These are phyloP conservation scores for Dreissena polymorpha DNA, from an alignment of 1,140 invertebrate genomes.

Conservation along the genomic window DNA sequence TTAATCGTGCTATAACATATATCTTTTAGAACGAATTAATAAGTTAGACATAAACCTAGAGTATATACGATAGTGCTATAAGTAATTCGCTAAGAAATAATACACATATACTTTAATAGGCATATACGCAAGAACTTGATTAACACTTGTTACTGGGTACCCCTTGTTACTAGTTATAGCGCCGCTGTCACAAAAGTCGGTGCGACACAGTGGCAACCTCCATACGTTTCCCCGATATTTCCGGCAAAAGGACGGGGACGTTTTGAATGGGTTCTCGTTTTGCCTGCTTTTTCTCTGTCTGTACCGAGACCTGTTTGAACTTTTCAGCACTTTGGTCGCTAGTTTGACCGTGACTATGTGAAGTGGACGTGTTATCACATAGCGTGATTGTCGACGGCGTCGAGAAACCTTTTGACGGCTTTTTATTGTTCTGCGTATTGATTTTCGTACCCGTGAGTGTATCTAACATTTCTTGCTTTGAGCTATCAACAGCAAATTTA, in stretches of 20 bases:
- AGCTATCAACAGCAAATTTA: slow-evolving; percentile 59
- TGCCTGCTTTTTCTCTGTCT: slow-evolving; percentile 36
- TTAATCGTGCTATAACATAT: too few relatives aligned
- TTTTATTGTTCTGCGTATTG: slow-evolving; percentile 50
- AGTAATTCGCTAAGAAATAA: too few relatives aligned
- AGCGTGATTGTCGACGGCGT: slow-evolving; percentile 52
- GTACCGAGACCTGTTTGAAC: slow-evolving; percentile 9
- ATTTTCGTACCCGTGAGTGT: slow-evolving; percentile 62
- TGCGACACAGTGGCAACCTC: slow-evolving; percentile 59
- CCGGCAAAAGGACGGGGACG: slow-evolving; percentile 57
- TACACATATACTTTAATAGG: too few relatives aligned
- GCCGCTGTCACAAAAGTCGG: slow-evolving; percentile 53
- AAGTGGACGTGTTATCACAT: slow-evolving; percentile 44
- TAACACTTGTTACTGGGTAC: too few relatives aligned
- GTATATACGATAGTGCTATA: too few relatives aligned
- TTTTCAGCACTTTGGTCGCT: slow-evolving; percentile 3
- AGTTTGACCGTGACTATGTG: not conserved
- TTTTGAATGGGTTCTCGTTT: slow-evolving; percentile 44
- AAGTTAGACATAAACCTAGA: too few relatives aligned
- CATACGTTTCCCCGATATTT: slow-evolving; percentile 65
- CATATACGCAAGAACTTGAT: too few relatives aligned
- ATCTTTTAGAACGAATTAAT: too few relatives aligned
- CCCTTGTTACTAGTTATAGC: too few relatives aligned
- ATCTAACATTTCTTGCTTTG: slow-evolving; percentile 57
- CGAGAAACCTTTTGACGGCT: slow-evolving; percentile 46